phyloP scores from a whole-genome alignment of 2,113 vertebrate species.

The Cephalophus harveyi region DNA sequence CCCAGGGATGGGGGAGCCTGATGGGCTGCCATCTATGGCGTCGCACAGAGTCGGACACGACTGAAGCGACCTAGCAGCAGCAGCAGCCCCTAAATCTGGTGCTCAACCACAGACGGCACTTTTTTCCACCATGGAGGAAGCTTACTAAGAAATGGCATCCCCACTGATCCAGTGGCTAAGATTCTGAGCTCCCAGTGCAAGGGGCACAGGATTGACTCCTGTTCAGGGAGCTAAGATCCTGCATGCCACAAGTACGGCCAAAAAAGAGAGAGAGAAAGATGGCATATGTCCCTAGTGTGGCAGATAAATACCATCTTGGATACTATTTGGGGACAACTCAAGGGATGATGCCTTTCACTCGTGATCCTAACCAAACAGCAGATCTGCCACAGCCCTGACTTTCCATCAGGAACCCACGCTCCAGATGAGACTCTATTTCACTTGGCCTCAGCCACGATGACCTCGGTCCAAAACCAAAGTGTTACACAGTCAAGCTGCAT shows the following conservation, averaged over 20 bases:
- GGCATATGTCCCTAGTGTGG: not conserved
- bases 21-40: no score
- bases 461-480: not conserved
- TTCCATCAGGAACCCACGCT: not conserved
- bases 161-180: not conserved
- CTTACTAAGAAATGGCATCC: not conserved
- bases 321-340: not conserved
- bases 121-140: not conserved
- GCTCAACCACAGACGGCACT: not conserved
- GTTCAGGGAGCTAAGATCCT: not conserved
- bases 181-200: not conserved
- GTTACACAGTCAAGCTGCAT: accelerated
- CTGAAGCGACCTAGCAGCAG: no score
- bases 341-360: not conserved
- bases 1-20: no score
- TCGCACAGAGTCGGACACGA: no score
- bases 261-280: not conserved
- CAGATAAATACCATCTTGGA: not conserved
- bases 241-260: not conserved
- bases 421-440: not conserved
- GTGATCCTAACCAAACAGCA: not conserved
- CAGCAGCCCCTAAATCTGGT: not conserved
- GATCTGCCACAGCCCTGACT: not conserved
- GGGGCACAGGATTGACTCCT: not conserved
- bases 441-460: not conserved